These are phyloP conservation scores for Drosophila setosimentum DNA, from an alignment of 2,888 invertebrate species.

Conservation along the genomic window DNA sequence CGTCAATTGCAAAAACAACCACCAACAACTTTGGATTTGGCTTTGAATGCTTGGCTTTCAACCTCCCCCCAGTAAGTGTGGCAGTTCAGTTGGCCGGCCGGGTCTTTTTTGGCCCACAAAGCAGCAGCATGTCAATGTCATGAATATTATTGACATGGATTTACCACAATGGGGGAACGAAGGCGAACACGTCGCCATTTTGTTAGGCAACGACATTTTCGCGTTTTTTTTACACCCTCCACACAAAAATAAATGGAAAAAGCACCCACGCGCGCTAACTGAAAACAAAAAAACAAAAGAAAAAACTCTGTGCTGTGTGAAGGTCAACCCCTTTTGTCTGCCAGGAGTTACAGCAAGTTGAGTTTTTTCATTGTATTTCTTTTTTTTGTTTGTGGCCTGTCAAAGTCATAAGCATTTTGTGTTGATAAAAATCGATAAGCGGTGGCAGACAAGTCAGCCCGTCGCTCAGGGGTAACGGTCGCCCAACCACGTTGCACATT, in stretches of 20 bases:
- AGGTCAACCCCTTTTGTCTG: slow-evolving; percentile 75
- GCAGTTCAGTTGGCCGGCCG: slow-evolving; percentile 17
- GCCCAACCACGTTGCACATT: slow-evolving; percentile 53
- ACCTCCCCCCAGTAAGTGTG: slow-evolving; percentile 9
- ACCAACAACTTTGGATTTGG: slow-evolving; percentile 12
- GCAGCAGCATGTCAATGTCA: slow-evolving; percentile 73
- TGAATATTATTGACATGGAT: slow-evolving; percentile 80
- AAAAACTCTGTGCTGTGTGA: slow-evolving; percentile 45
- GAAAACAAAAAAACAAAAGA: slow-evolving; percentile 9
- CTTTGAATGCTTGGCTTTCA: slow-evolving; percentile 21
- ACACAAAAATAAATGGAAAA: background rate
- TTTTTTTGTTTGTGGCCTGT: slow-evolving; percentile 45
- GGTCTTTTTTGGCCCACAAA: slow-evolving; percentile 67
- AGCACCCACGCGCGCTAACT: slow-evolving; percentile 3
- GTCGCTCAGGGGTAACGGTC: slow-evolving; percentile 39
- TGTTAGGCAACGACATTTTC: slow-evolving; percentile 56
- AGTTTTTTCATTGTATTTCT: slow-evolving; percentile 4
- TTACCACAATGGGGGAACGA: slow-evolving; percentile 46
- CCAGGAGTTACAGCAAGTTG: slow-evolving; percentile 39
- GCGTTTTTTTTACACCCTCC: slow-evolving; percentile 17
- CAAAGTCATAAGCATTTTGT: slow-evolving; percentile 66
- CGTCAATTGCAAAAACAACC: slow-evolving; percentile 43
- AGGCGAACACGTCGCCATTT: slow-evolving; percentile 49
- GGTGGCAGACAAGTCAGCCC: slow-evolving; percentile 48
- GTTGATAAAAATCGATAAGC: slow-evolving; percentile 74